Conservation (phyloP, 2,113 vertebrate species). For the Naja naja region DNA sequence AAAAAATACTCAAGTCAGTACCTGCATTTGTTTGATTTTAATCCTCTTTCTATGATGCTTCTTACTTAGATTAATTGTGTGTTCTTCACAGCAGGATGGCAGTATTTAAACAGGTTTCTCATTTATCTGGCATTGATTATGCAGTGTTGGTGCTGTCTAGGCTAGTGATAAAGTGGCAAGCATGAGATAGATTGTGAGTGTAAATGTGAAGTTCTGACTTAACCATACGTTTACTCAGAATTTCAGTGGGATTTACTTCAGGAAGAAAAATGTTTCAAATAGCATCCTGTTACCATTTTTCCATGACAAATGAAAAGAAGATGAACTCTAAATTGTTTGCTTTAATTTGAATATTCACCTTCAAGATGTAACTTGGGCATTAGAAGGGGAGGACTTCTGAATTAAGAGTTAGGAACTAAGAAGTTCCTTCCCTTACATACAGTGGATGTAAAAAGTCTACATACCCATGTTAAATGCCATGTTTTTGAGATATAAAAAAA, state of each 20-base stretch:
- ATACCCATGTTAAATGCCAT: background rate
- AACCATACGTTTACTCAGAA: background rate
- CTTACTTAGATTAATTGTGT: background rate
- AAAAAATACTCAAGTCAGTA: background rate
- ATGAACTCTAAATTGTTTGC: background rate
- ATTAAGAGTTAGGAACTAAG: background rate
- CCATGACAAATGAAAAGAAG: conserved; percentile 4
- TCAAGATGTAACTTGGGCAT: background rate
- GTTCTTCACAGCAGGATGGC: background rate
- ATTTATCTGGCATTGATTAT: background rate
- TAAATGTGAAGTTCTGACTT: background rate
- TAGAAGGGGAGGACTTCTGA: background rate
- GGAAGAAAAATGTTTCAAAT: background rate
- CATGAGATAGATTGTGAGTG: background rate
- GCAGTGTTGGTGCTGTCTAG: background rate
- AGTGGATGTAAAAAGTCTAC: background rate
- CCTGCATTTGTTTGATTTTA: background rate
- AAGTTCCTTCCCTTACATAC: background rate
- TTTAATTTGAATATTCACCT: background rate
- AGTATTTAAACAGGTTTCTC: background rate
- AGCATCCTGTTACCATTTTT: background rate
- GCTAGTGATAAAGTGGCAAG: background rate
- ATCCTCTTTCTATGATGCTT: background rate
- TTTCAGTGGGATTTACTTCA: background rate
- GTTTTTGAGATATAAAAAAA: background rate